Evolutionary conservation across 2,113 vertebrate genomes (phyloP), one percentile per base, ranked within the genome.

Genomic region (Solenodon paradoxus): DNA sequence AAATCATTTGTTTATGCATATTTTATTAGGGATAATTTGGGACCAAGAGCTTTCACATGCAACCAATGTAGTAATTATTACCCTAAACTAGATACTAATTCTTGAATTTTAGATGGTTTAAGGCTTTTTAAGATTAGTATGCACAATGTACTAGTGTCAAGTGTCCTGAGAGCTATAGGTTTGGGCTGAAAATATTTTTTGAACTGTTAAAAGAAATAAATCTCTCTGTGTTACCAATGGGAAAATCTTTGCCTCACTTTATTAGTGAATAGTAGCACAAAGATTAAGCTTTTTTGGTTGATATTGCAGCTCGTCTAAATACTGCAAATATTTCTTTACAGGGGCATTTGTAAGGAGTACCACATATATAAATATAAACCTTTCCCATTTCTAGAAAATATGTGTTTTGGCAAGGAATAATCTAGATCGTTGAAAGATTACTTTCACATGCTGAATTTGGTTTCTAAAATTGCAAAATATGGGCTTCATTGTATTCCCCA

Each of bases 391-490:
- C 57, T 92, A 79, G 42, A 40, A 90, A 69, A 69, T 28, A 51
- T 10, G 32, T 81, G 74, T 64, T 78, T 74, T 42, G 24, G 42
- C 51, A 55, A 78, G 47, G 42, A 85, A 84, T 69, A 81, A 81
- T 86, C 61, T 72, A 51, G 40, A 35, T 72, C n/a, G n/a, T n/a
- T n/a, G n/a, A n/a, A n/a, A n/a, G n/a, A n/a, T n/a, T 20, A 78
- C 66, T 94, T 92, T 79, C 24, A 81, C 45, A 38, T 53, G 17
- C 63, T 66, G 12, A 94, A 92, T 49, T 42, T 95, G 19, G 24
- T 92, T 94, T 94, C 77, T 22, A 64, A 86, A 87, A 69, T 87
- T 95, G n/a, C 95, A 84, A 95, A 94, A 74, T 66, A 75, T 30
- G 11, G 12, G 38, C 82, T 94, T 81, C 86, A 42, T 15, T 68